Percentiles rank a stretch among this genome's conserved stretches.
phyloP scores from a whole-genome alignment of 2,113 vertebrate species.

The Bucco capensis region DNA sequence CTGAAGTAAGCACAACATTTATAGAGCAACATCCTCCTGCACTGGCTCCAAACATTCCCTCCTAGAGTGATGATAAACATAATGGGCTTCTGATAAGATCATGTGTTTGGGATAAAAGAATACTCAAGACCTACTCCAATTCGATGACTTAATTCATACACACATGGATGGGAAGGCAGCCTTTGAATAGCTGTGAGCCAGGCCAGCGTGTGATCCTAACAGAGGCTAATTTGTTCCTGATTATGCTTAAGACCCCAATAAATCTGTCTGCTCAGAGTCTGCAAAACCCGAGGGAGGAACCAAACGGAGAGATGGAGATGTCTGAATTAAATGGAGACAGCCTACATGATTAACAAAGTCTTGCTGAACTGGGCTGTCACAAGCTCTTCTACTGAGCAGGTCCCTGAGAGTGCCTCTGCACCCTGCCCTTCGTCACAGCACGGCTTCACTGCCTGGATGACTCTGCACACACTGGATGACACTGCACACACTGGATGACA shows the following conservation, averaged over 20 bases:
- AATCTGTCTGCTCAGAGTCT: constrained; percentile 60
- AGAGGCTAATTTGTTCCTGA: constrained; percentile 71
- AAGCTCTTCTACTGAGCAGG: not conserved
- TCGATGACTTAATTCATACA: constrained; percentile 43
- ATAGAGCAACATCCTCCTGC: not conserved
- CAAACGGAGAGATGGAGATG: constrained; percentile 25
- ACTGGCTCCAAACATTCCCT: constrained; percentile 39
- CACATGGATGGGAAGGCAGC: constrained; percentile 22
- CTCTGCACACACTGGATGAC: not conserved
- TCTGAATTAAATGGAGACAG: constrained; percentile 52
- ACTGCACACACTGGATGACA: no score
- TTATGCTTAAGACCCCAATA: constrained; percentile 64
- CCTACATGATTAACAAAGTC: constrained; percentile 51
- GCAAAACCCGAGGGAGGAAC: constrained; percentile 58
- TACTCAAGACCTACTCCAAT: constrained; percentile 34
- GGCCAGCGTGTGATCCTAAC: constrained; percentile 40
- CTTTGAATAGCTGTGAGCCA: constrained; percentile 12
- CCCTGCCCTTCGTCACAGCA: not conserved
- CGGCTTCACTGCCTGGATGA: not conserved
- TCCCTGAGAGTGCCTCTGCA: not conserved
- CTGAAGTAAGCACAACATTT: constrained; percentile 36
- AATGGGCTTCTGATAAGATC: constrained; percentile 49
- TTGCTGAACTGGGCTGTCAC: constrained; percentile 7
- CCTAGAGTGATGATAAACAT: constrained; percentile 33
- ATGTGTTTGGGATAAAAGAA: constrained; percentile 45